A percentile compares a stretch with the other conserved stretches of the same genome.
These are phyloP conservation scores for Petrocephalus sullivani DNA, from an alignment of 2,797 vertebrate species.

Conservation along the genomic window DNA sequence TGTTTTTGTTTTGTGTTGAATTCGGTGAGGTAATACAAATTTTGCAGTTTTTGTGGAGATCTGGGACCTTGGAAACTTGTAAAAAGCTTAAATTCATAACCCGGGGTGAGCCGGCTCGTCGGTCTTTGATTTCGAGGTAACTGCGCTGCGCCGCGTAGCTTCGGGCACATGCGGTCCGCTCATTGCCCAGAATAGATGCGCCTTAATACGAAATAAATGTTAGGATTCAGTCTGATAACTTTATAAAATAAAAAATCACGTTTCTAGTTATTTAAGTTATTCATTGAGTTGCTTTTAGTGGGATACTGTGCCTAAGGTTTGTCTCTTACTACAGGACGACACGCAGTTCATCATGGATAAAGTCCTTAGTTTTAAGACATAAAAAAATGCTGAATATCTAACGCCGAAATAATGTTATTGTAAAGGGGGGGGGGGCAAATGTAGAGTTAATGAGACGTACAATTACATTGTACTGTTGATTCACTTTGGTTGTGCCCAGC, in stretches of 20 bases:
- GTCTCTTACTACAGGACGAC: background rate
- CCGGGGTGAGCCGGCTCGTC: background rate
- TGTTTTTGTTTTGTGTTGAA: background rate
- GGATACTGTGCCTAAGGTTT: background rate
- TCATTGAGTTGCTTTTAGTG: background rate
- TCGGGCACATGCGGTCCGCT: background rate
- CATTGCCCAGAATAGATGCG: background rate
- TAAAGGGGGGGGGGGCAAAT: background rate
- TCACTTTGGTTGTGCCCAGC: background rate
- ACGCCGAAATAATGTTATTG: background rate
- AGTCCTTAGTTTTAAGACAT: background rate
- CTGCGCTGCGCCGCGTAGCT: background rate
- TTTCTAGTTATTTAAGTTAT: background rate
- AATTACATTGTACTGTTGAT: background rate
- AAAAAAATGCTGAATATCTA: background rate
- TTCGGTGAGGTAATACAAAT: background rate
- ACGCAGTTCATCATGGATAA: background rate
- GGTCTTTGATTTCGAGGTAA: constrained; percentile 6
- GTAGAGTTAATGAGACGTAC: background rate
- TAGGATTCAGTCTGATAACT: background rate
- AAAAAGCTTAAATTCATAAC: background rate
- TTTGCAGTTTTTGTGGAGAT: background rate
- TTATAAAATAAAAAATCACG: background rate
- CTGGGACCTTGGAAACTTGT: constrained; percentile 4
- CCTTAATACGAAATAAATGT: background rate